phyloP scores from a whole-genome alignment of 1,140 invertebrate genomes.

The Hylaeus volcanicus region DNA sequence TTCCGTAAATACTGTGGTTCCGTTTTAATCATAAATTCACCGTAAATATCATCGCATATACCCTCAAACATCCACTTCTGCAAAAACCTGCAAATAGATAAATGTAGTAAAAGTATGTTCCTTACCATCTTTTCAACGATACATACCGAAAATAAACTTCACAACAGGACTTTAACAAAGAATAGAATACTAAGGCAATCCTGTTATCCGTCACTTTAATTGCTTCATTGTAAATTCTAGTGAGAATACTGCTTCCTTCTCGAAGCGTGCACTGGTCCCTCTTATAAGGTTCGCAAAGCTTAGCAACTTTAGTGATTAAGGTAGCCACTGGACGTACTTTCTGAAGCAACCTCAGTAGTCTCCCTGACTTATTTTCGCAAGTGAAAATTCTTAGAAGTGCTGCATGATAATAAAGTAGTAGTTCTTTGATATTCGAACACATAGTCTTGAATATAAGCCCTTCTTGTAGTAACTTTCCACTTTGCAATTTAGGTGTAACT shows the following conservation, averaged over 20 bases:
- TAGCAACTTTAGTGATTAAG: constrained; percentile 82
- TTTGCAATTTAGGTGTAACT: constrained; percentile 56
- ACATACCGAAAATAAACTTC: constrained; percentile 83
- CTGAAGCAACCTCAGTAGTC: constrained; percentile 79
- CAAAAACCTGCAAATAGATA: constrained; percentile 80
- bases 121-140: neutral
- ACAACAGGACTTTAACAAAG: constrained; percentile 82
- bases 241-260: constrained; percentile 81
- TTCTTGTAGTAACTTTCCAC: constrained; percentile 64
- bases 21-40: constrained; percentile 84
- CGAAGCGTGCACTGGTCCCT: constrained; percentile 71
- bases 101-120: neutral
- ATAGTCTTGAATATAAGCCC: constrained; percentile 80
- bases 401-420: constrained; percentile 82
- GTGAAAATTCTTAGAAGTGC: constrained; percentile 79
- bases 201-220: constrained; percentile 81
- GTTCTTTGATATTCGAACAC: constrained; percentile 81
- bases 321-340: constrained; percentile 79
- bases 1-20: constrained; percentile 80
- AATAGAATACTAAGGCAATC: constrained; percentile 81
- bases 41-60: constrained; percentile 81
- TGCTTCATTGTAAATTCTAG: constrained; percentile 83
- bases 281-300: constrained; percentile 80
- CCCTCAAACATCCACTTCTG: constrained; percentile 85
- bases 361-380: constrained; percentile 73